Evolutionary conservation across 2,113 vertebrate genomes (phyloP), one percentile per base, ranked within the genome.

Genomic region (Lagopus muta): DNA sequence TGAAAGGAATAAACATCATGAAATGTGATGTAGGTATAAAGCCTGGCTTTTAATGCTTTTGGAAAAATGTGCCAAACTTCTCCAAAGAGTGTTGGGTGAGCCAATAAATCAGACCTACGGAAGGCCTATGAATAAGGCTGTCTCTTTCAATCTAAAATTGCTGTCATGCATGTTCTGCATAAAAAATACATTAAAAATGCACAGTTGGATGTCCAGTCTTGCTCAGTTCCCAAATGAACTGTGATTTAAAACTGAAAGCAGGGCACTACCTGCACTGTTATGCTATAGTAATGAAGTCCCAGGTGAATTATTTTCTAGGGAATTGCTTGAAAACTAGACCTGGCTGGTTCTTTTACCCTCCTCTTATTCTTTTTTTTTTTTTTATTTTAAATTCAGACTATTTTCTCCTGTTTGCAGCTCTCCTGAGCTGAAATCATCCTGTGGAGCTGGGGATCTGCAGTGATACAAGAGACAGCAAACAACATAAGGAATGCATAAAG

Each of bases 231-330:
- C 87, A 65, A 64, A 62, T 81, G 69, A 42, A 72, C 67, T 89
- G 65, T 90, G 89, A 89, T 95, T 94, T 81, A 90, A 92, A 93
- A 86, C 76, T 87, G 83, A 92, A 89, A 88, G 65, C 81, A 43
- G 66, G 60, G 60, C 67, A 96, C 81, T 43, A 72, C 91, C 90
- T 94, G 67, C 32, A 15, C 40, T 81, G 6, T 74, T 94, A 9
- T 18, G n/a, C 72, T 95, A 52, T 91, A 69, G 57, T 88, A 92
- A 86, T 91, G 70, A 93, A 83, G 81, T 93, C 94, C 73, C 22
- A 2, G 73, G 88, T 92, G 92, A 88, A 83, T 88, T 84, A 86
- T 92, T 95, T 96, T 60, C 52, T 69, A 54, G 66, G 43, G 79
- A 96, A 90, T 95, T 94, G 62, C 8, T 67, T 90, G 82, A 95